Conservation (phyloP, 2,113 vertebrate species). For the Rattus norvegicus region DNA sequence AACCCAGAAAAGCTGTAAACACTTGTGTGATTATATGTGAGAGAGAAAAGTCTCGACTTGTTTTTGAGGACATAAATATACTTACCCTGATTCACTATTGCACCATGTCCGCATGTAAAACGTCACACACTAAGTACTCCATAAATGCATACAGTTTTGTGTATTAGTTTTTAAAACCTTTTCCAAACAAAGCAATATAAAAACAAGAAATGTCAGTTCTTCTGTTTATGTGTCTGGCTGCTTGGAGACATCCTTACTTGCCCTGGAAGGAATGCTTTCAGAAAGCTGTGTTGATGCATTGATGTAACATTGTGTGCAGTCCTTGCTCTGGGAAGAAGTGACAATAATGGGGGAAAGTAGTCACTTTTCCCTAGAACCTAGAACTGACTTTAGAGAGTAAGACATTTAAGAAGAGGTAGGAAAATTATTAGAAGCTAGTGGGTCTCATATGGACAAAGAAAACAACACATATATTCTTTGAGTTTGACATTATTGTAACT, state of each 20-base stretch:
- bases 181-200: background rate
- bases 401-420: background rate
- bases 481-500: background rate
- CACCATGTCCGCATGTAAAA: background rate
- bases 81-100: background rate
- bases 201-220: background rate
- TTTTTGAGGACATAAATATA: background rate
- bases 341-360: background rate
- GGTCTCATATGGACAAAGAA: background rate
- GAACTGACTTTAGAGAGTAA: background rate
- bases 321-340: background rate
- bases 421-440: background rate
- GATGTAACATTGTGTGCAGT: background rate
- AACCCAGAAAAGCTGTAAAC: background rate
- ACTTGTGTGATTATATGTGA: background rate
- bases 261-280: conserved; percentile 9
- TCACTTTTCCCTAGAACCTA: background rate
- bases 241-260: background rate
- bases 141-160: background rate
- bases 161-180: background rate
- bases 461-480: background rate
- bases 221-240: background rate
- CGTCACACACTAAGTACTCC: background rate
- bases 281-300: background rate
- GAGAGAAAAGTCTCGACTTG: background rate